Percentiles rank a stretch among this genome's conserved stretches.
phyloP scores from a whole-genome alignment of 2,113 vertebrate genomes.

The Pardalotus punctatus region DNA sequence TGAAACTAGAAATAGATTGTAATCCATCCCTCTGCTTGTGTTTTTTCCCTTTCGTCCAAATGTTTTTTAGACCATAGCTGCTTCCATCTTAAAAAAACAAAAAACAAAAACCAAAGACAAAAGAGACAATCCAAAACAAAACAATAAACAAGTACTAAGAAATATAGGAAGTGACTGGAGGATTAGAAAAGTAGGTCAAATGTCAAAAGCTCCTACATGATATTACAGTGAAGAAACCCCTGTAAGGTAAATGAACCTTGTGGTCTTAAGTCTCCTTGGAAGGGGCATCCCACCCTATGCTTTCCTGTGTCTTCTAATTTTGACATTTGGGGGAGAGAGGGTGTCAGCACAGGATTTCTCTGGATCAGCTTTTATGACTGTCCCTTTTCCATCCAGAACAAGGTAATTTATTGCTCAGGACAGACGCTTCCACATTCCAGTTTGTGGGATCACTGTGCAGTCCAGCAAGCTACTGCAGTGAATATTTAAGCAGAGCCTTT shows the following conservation, averaged over 20 bases:
- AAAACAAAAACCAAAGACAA: background rate
- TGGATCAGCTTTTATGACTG: background rate
- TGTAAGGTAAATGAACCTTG: background rate
- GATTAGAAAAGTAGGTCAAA: background rate
- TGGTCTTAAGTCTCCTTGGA: background rate
- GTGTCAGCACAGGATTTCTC: background rate
- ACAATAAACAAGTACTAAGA: background rate
- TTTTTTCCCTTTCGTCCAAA: background rate
- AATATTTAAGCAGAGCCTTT: background rate
- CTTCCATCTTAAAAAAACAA: background rate
- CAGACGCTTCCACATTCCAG: background rate
- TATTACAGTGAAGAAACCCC: background rate
- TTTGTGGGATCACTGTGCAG: background rate
- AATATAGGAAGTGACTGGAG: background rate
- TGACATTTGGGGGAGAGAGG: background rate
- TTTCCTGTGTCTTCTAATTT: background rate
- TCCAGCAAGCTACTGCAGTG: accelerated
- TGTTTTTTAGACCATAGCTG: background rate
- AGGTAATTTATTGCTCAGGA: background rate
- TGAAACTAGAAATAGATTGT: background rate
- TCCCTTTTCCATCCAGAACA: background rate
- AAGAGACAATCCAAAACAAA: background rate
- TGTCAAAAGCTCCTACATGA: background rate
- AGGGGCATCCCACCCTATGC: background rate
- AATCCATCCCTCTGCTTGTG: background rate